Base-by-base conservation (phyloP, 2,797 vertebrate species). In the Podargus strigoides region DNA sequence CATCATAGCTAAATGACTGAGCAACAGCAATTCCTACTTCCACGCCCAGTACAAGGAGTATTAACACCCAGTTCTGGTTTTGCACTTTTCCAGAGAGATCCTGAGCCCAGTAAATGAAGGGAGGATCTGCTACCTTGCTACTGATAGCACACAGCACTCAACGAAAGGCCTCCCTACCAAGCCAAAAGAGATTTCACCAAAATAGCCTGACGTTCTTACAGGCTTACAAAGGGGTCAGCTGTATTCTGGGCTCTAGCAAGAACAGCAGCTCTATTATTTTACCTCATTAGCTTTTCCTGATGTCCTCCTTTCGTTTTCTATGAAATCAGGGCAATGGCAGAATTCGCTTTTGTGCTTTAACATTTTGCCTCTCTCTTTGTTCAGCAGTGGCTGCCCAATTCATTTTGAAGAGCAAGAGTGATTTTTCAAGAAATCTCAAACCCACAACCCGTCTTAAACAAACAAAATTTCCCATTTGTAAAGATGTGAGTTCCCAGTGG, bases 281-380 rank as follows among this genome's bases (percentile, higher is more conserved):
- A 63, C 68, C 64, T 97, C 70, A 90, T 94, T 94, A 90, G 34
- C 72, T 86, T 63, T 93, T 73, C 56, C 73, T 14, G 4, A 26
- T 92, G 93, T 13, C 93, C 88, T 90, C 77, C 80, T 95, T 94
- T 95, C 41, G 0, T 93, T 91, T 89, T 44, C n/a, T 83, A 85
- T 30, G 6, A 93, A 96, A 95, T 46, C 56, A 90, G 92, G 94
- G 37, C 90, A 92, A 5, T 27, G 58, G 42, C 39, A 69, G 44
- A 84, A 46, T 56, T 78, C 4, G 5, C 37, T 69, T 83, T 63
- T 62, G 56, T 28, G 46, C 30, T 78, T 39, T 10, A 60, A 70
- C 0, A 0, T 53, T 70, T 70, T 42, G 32, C 20, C 47, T 15
- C 30, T 3, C 24, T 52, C 78, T 79, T 55, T 46, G n/a, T 34